phyloP scores from a whole-genome alignment of 2,113 vertebrate genomes.

The Oryzias melastigma region DNA sequence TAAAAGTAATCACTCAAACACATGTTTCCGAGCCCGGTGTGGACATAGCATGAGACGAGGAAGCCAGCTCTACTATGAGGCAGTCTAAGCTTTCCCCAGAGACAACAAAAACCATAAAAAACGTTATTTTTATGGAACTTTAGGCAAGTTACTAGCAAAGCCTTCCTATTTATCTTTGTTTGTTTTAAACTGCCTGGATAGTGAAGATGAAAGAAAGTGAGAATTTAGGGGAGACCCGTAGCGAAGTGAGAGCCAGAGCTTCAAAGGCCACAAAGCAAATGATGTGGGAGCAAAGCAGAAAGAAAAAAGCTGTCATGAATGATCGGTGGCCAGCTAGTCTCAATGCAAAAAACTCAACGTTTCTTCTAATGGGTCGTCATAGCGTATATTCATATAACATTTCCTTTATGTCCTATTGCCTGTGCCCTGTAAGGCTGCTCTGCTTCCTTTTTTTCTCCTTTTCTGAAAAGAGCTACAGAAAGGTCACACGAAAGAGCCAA shows the following conservation, averaged over 20 bases:
- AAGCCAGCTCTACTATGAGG: too few relatives aligned
- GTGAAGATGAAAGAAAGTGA: constrained; percentile 19
- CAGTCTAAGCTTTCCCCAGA: too few relatives aligned
- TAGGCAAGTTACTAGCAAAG: constrained; percentile 3
- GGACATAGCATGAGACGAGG: too few relatives aligned
- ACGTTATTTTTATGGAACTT: constrained; percentile 2
- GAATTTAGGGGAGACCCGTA: not conserved
- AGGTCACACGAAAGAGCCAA: constrained; percentile 25
- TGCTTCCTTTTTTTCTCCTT: constrained; percentile 33
- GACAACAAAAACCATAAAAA: too few relatives aligned
- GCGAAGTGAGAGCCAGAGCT: constrained; percentile 17
- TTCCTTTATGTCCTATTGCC: constrained; percentile 23
- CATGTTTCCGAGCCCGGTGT: too few relatives aligned
- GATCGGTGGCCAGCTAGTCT: constrained; percentile 11
- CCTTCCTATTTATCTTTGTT: constrained; percentile 5
- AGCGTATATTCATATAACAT: constrained; percentile 34
- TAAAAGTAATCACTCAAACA: too few relatives aligned
- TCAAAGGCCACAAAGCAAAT: constrained; percentile 22
- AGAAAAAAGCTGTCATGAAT: constrained; percentile 7
- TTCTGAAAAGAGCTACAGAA: constrained; percentile 40
- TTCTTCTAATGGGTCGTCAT: constrained; percentile 57
- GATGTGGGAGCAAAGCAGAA: constrained; percentile 19
- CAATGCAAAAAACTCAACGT: constrained; percentile 27
- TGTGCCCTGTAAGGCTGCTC: constrained; percentile 39
- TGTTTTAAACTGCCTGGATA: constrained; percentile 2